These are phyloP conservation scores for Rhaphigaster nebulosa DNA, from an alignment of 2,888 invertebrate genomes.

Conservation along the genomic window DNA sequence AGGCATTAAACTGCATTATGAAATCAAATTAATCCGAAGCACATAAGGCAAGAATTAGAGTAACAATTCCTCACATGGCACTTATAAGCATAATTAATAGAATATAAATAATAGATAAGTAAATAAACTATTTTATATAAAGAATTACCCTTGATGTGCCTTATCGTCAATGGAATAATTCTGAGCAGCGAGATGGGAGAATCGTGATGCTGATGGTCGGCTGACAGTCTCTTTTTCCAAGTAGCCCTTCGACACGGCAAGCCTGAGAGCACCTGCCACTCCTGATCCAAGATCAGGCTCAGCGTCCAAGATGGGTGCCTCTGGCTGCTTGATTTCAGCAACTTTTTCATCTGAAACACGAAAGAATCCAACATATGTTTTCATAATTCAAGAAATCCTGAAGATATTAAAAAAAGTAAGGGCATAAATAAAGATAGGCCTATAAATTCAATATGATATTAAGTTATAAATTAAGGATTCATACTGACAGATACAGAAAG, in stretches of 20 bases:
- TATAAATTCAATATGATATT: neutral
- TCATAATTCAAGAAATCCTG: neutral
- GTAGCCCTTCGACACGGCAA: conserved; percentile 95
- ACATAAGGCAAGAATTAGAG: neutral
- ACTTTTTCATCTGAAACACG: conserved; percentile 68
- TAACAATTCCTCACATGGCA: neutral
- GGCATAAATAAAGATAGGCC: neutral
- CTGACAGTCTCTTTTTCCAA: conserved; percentile 85
- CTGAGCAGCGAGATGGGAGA: conserved; percentile 83
- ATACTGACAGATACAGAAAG: too few species aligned
- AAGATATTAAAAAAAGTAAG: neutral
- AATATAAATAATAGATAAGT: too few species aligned
- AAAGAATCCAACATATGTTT: neutral
- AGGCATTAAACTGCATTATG: neutral
- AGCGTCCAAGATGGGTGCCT: conserved; percentile 84
- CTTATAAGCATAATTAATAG: neutral
- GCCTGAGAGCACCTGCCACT: conserved; percentile 88
- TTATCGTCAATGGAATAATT: conserved; percentile 87
- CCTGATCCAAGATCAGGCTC: conserved; percentile 95
- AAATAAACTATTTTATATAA: neutral
- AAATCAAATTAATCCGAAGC: neutral
- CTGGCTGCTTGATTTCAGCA: conserved; percentile 72
- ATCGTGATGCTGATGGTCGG: conserved; percentile 78
- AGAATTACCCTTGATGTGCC: conserved; percentile 74
- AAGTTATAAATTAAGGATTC: neutral